Evolutionary conservation across 2,797 vertebrate genomes (phyloP), one percentile per base, ranked within the genome.

Genomic region (Cyclura pinguis): DNA sequence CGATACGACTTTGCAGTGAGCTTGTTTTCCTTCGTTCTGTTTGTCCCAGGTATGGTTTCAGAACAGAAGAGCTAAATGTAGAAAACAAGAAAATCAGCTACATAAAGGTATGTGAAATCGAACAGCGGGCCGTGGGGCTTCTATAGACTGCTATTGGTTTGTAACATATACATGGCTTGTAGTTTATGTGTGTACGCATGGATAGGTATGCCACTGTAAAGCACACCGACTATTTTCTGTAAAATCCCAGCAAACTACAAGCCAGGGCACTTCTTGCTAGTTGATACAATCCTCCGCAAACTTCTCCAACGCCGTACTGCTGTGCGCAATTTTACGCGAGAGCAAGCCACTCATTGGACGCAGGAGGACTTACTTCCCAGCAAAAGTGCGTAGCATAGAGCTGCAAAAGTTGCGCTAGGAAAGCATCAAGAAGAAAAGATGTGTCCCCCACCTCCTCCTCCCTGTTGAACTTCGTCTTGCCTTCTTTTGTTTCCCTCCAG

Each of bases 61-160:
- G 97, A 99, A 99, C 96, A 98, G 99, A 96, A 98, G 99, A 96
- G 99, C 99, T 96, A 99, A 99, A 96, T 99, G 99, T 97, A 98
- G 99, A 96, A 99, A 99, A 95, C 99, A 99, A 95, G 99, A 99
- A 96, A 99, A 99, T 96, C 99, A 99, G 90, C 97, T 99, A 88
- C 99, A 99, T 97, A 99, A 99, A 99, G 99, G 99, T 99, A 98
- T 0, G 94, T 67, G 90, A 47, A 67, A 20, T 18, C 7, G 9
- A 50, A n/a, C 57, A 4, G 1, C 52, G 27, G 42, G 4, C 4
- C 2, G 3, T 16, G 24, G 32, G 12, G 18, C 6, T 77, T 16
- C 42, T 77, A 32, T 10, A 12, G 6, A 9, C 38, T 77, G 64
- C 13, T 67, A 6, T 13, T 47, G 84, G 69, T 14, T 55, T 55